Evolutionary conservation across 2,888 invertebrate species (phyloP).

Genomic region (Dioctria linearis): DNA sequence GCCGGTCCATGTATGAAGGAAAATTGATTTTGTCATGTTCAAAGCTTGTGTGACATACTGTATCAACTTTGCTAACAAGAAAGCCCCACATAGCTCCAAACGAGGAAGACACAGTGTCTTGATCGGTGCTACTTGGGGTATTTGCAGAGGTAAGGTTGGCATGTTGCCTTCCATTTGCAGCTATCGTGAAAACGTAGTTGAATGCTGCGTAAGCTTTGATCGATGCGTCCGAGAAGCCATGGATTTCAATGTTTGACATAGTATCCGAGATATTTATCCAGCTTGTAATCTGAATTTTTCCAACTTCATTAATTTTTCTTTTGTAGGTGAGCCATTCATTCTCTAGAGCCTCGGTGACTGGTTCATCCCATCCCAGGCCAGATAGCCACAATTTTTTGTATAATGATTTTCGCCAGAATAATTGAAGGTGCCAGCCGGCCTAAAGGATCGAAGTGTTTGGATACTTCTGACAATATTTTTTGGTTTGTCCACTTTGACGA

Average conservation of each 20-base stretch:
- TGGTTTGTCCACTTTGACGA: neutral
- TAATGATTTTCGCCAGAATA: conserved; percentile 48
- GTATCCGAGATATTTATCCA: neutral
- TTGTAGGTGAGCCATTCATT: conserved; percentile 26
- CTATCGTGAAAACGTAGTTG: neutral
- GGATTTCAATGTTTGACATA: neutral
- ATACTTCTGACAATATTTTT: neutral
- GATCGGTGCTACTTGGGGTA: neutral
- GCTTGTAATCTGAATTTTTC: neutral
- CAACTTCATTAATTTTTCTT: neutral
- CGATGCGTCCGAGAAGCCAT: conserved; percentile 28
- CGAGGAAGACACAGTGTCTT: neutral
- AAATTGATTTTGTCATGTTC: too few species aligned
- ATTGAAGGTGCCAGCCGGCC: conserved; percentile 48
- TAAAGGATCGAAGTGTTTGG: conserved; percentile 37
- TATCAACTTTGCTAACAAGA: too few species aligned
- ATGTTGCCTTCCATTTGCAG: neutral
- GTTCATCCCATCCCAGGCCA: conserved; percentile 51
- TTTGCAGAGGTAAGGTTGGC: neutral
- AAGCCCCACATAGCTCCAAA: too few species aligned
- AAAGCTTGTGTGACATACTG: too few species aligned
- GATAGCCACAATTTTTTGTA: conserved; percentile 53
- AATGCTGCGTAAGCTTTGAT: neutral
- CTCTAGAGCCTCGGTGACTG: neutral
- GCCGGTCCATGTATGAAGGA: too few species aligned